These are phyloP conservation scores for Anguilla marmorata DNA, from an alignment of 2,797 vertebrate species.

Conservation along the genomic window DNA sequence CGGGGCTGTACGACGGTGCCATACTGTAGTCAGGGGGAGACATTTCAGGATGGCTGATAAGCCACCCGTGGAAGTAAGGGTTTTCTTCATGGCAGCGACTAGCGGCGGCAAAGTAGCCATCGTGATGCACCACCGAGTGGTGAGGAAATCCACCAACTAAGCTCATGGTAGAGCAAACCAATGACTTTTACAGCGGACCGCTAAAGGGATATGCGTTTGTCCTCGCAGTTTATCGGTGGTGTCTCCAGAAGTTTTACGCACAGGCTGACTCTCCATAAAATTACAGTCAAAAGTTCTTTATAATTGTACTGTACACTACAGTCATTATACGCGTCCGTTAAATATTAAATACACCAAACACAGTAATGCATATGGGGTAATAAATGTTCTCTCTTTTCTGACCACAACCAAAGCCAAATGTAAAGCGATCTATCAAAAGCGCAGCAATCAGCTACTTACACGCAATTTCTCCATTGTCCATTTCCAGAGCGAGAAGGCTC, in stretches of 20 bases:
- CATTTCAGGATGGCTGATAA: slow-evolving; percentile 95
- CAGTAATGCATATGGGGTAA: slow-evolving; percentile 20
- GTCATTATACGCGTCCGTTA: slow-evolving; percentile 44
- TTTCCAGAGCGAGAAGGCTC: slow-evolving; percentile 46
- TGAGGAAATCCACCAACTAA: slow-evolving; percentile 93
- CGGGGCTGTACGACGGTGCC: slow-evolving; percentile 86
- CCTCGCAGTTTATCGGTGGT: slow-evolving; percentile 30
- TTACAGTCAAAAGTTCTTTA: slow-evolving; percentile 14
- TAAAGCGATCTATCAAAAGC: slow-evolving; percentile 28
- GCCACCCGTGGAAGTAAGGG: slow-evolving; percentile 97
- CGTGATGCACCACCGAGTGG: slow-evolving; percentile 96
- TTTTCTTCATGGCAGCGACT: slow-evolving; percentile 90
- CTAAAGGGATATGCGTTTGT: slow-evolving; percentile 27
- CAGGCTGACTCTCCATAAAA: slow-evolving; percentile 47
- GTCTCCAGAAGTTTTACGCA: slow-evolving; percentile 38
- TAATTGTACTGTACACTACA: slow-evolving; percentile 30
- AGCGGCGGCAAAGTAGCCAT: slow-evolving; percentile 88
- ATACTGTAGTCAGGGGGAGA: slow-evolving; percentile 89
- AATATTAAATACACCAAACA: slow-evolving; percentile 29
- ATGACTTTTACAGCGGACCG: slow-evolving; percentile 15
- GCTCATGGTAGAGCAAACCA: slow-evolving; percentile 78
- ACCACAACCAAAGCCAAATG: slow-evolving; percentile 19
- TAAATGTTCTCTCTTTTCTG: slow-evolving; percentile 3
- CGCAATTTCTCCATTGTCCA: slow-evolving; percentile 49
- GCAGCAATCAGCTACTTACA: slow-evolving; percentile 56